Evolutionary conservation across 2,797 vertebrate species (phyloP).

Genomic region (Coranthus polyacanthus): DNA sequence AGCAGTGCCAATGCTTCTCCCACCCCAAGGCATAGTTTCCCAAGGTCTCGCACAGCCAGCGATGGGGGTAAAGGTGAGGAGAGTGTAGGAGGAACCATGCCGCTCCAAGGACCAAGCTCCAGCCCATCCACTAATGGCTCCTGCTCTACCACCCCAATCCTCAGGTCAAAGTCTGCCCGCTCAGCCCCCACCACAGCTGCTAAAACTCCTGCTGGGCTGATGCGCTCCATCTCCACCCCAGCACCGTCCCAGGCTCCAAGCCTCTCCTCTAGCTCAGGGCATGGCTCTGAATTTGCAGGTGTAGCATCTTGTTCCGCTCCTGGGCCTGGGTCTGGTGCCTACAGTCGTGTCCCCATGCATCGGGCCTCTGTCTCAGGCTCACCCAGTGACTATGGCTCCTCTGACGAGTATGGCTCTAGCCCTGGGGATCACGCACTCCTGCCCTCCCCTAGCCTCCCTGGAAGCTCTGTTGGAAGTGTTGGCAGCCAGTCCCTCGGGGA

Average conservation of each 20-base stretch:
- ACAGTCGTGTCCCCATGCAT: constrained; percentile 74
- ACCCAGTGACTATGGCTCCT: constrained; percentile 88
- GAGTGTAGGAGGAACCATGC: constrained; percentile 45
- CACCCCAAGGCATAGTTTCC: constrained; percentile 81
- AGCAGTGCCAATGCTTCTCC: constrained; percentile 81
- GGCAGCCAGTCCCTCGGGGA: constrained; percentile 76
- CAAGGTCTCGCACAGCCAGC: constrained; percentile 82
- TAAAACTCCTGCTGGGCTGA: constrained; percentile 81
- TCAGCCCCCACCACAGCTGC: constrained; percentile 69
- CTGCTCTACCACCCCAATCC: constrained; percentile 82
- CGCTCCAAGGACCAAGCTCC: constrained; percentile 64
- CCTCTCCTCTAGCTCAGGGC: constrained; percentile 79
- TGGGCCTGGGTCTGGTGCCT: constrained; percentile 68
- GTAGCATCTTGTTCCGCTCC: constrained; percentile 47
- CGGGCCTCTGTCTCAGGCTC: constrained; percentile 83
- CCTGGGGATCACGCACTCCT: constrained; percentile 83
- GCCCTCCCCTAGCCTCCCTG: constrained; percentile 72
- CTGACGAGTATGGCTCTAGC: constrained; percentile 89
- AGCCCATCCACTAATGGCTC: constrained; percentile 83
- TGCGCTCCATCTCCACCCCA: constrained; percentile 85
- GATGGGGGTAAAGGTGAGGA: constrained; percentile 82
- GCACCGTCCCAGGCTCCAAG: constrained; percentile 78
- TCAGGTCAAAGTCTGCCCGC: constrained; percentile 84
- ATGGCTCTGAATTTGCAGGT: constrained; percentile 83
- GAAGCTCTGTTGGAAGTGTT: constrained; percentile 75